Base-by-base conservation (phyloP, 2,888 invertebrate genomes). In the Azorinus chamasolen region DNA sequence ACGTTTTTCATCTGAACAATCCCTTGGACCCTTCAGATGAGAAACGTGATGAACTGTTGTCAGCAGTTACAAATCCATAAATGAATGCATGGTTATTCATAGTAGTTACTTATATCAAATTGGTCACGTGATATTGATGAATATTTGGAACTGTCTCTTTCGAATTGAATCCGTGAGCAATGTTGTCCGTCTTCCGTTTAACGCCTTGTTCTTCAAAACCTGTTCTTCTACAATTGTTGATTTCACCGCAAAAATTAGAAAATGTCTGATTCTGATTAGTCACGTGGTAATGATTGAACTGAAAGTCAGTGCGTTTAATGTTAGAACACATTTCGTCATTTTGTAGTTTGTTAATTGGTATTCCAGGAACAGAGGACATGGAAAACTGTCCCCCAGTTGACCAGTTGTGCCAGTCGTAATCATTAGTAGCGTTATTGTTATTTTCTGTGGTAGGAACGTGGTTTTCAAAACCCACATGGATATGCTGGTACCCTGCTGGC, bases 351-450 rank as follows among this genome's bases (percentile, higher is more conserved):
- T 50, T 37, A 37, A n/a, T 4, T 18, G 48, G 4, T 10, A 32
- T 32, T 32, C 32, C 32, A 4, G 4, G 32, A 6, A 32, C 32
- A n/a, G n/a, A n/a, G n/a, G n/a, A n/a, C 5, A 6, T 10, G 4
- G 32, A 10, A 10, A 6, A 32, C 32, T 32, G 32, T 32, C 32
- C 32, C 4, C 5, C 32, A 10, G 32, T 32, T 32, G 32, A 32
- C 66, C 66, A 66, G 32, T 66, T 58, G 58, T 66, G 41, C 66
- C 66, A 66, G n/a, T 57, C 66, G 57, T 39, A 58, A n/a, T 53
- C 41, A 41, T 66, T 57, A 18, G 39, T 45, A 14, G 41, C 43
- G 66, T 24, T 20, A 48, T 48, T 41, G 25, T 51, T 37, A 63
- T 51, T 51, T 46, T 54, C 64, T 27, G 46, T 45, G n/a, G 4